These are phyloP conservation scores for Mycalesis mineus DNA, from an alignment of 2,888 invertebrate genomes.

Conservation along the genomic window DNA sequence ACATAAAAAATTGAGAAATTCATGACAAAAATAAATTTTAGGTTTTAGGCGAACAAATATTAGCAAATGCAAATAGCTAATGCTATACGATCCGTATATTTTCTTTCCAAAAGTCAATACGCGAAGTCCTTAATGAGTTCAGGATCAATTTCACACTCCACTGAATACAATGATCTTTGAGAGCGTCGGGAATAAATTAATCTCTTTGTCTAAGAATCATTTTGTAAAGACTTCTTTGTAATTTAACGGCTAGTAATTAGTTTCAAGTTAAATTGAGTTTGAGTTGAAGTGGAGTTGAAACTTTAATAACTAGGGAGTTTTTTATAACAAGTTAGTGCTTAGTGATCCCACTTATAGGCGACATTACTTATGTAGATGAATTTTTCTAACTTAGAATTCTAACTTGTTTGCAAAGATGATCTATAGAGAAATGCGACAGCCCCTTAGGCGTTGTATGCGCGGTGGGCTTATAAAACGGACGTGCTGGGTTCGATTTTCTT, in stretches of 20 bases:
- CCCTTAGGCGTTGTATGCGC: too few species aligned
- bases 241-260: slow-evolving; percentile 2
- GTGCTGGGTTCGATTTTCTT: too few species aligned
- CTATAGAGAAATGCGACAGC: too few species aligned
- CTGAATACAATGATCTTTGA: slow-evolving; percentile 24
- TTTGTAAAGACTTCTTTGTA: slow-evolving; percentile 4
- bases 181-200: slow-evolving; percentile 32
- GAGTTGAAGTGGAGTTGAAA: neutral
- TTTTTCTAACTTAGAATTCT: too few species aligned
- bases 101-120: neutral
- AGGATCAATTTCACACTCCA: slow-evolving; percentile 42
- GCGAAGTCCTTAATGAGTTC: slow-evolving; percentile 31
- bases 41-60: too few species aligned
- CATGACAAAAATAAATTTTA: neutral
- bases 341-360: too few species aligned
- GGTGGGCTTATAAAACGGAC: too few species aligned
- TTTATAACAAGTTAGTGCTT: too few species aligned
- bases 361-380: too few species aligned
- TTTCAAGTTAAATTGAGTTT: neutral
- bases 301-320: neutral
- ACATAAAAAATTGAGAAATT: too few species aligned
- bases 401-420: too few species aligned
- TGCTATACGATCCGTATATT: neutral
- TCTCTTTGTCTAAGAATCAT: slow-evolving; percentile 27
- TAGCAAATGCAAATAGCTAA: neutral